Conservation (phyloP, 2,888 invertebrate species). For the Schrankia costaestrigalis region DNA sequence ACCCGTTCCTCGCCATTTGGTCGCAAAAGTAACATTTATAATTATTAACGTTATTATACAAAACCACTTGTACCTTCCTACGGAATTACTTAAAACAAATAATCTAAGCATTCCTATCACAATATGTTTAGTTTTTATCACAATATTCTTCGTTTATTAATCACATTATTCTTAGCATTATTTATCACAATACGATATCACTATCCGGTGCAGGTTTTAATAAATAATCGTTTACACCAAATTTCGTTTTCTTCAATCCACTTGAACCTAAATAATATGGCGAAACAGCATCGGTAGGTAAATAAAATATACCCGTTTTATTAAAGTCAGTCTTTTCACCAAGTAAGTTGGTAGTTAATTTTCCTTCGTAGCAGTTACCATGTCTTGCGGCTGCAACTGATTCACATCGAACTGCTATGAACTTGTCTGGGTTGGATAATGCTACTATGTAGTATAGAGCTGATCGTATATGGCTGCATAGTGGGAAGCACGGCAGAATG, state of each 20-base stretch:
- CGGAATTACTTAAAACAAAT: too few relatives aligned
- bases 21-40: too few relatives aligned
- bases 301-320: conserved; percentile 59
- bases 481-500: conserved; percentile 60
- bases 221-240: conserved; percentile 51
- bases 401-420: conserved; percentile 54
- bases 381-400: conserved; percentile 49
- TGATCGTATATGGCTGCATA: conserved; percentile 66
- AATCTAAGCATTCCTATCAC: too few relatives aligned
- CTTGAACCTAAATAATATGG: conserved; percentile 58
- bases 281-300: conserved; percentile 48
- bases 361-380: conserved; percentile 53
- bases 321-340: conserved; percentile 63
- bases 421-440: conserved; percentile 47
- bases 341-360: conserved; percentile 43
- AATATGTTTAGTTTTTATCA: too few relatives aligned
- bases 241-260: conserved; percentile 44
- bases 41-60: too few relatives aligned
- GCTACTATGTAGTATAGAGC: conserved; percentile 57
- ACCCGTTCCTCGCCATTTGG: too few relatives aligned
- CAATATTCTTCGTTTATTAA: too few relatives aligned
- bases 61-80: too few relatives aligned
- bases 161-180: too few relatives aligned
- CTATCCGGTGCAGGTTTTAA: conserved; percentile 49
- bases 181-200: conserved; percentile 3